Percentiles rank a stretch among this genome's conserved stretches.
These are phyloP conservation scores for Nerophis lumbriciformis DNA, from an alignment of 2,113 vertebrate genomes.

Conservation along the genomic window DNA sequence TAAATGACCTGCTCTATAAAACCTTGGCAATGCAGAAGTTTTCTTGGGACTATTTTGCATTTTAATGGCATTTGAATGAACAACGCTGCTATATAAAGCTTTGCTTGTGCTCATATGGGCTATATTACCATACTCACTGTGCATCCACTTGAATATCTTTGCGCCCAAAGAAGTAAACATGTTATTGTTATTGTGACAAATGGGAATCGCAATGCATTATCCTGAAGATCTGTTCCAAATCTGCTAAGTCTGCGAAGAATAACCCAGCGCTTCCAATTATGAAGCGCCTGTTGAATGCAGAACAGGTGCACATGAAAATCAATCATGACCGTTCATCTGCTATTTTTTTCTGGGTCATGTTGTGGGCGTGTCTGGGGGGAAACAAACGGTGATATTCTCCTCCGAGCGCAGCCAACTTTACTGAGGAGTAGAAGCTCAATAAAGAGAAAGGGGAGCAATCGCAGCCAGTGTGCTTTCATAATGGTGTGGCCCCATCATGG, in stretches of 20 bases:
- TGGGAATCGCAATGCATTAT: conserved; percentile 5
- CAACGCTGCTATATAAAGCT: neutral
- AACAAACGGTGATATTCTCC: conserved; percentile 31
- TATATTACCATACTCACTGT: conserved; percentile 1
- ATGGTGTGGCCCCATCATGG: conserved; percentile 25
- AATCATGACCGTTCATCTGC: conserved; percentile 36
- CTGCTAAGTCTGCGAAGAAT: conserved; percentile 11
- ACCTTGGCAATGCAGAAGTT: neutral
- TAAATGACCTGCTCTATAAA: neutral
- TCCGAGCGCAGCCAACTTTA: conserved; percentile 38
- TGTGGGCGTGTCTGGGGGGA: conserved; percentile 24
- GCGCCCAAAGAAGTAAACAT: neutral
- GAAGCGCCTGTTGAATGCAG: conserved; percentile 26
- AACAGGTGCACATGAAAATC: conserved; percentile 47
- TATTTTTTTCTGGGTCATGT: conserved; percentile 42
- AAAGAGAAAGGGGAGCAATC: conserved; percentile 36
- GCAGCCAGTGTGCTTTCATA: conserved; percentile 14
- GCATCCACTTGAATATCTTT: neutral
- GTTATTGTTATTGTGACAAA: conserved; percentile 16
- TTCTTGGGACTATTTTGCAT: neutral
- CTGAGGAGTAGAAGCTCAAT: conserved; percentile 33
- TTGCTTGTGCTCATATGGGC: neutral
- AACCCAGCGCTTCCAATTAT: conserved; percentile 12
- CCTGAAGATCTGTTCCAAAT: conserved; percentile 10
- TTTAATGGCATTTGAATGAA: neutral